Evolutionary conservation across 2,797 vertebrate species (phyloP).

Genomic region (Malurus splendens): DNA sequence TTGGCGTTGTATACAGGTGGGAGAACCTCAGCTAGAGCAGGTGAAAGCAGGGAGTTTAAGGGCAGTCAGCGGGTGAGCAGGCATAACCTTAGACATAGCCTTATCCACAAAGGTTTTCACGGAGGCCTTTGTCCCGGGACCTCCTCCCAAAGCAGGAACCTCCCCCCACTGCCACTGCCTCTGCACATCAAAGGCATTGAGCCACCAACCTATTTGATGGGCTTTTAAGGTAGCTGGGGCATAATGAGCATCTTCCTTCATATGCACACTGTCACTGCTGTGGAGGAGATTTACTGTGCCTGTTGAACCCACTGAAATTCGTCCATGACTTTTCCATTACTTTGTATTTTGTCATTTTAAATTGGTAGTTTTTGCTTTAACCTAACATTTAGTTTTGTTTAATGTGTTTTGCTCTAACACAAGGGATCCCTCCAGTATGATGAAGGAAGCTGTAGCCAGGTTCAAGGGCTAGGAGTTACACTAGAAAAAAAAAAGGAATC

Average conservation of each 20-base stretch:
- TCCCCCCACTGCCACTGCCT: not conserved
- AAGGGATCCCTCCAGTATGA: not conserved
- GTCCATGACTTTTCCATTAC: not conserved
- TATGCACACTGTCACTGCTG: not conserved
- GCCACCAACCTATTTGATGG: not conserved
- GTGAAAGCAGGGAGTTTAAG: not conserved
- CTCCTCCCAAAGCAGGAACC: not conserved
- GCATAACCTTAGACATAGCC: not conserved
- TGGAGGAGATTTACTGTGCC: not conserved
- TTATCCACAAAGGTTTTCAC: not conserved
- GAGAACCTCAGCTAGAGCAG: not conserved
- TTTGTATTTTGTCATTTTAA: not conserved
- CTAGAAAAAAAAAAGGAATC: not conserved
- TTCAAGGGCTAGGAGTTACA: not conserved
- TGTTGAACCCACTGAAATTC: not conserved
- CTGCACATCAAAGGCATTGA: not conserved
- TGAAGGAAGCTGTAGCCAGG: not conserved
- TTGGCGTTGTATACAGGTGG: not conserved
- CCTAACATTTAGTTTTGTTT: not conserved
- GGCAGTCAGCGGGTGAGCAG: accelerated
- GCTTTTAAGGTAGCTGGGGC: not conserved
- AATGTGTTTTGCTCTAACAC: not conserved
- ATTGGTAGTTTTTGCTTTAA: not conserved
- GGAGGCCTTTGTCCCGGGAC: not conserved
- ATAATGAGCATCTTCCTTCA: not conserved